A percentile compares a stretch with the other conserved stretches of the same genome.
These are phyloP conservation scores for Sminthurinus aureus DNA, from an alignment of 2,888 invertebrate genomes.

Conservation along the genomic window DNA sequence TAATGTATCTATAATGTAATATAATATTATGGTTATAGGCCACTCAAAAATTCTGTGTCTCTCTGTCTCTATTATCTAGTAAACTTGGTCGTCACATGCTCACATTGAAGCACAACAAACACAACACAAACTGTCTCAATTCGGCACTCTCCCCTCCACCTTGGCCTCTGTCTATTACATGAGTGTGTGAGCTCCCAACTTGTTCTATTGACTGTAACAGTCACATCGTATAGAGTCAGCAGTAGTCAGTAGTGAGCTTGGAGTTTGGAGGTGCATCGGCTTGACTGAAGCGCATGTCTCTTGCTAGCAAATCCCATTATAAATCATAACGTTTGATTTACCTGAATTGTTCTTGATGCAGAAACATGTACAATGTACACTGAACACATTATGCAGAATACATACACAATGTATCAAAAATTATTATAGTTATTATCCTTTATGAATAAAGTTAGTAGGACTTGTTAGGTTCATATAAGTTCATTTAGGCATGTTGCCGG, in stretches of 20 bases:
- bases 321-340: constrained; percentile 31
- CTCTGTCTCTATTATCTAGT: no score
- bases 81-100: background rate
- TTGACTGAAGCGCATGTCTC: constrained; percentile 24
- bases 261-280: background rate
- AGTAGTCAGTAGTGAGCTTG: no score
- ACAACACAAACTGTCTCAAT: constrained; percentile 27
- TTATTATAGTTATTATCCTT: background rate
- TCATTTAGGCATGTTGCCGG: constrained; percentile 1
- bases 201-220: constrained; percentile 6
- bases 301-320: constrained; percentile 4
- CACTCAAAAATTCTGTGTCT: background rate
- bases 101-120: constrained; percentile 31
- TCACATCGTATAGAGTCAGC: constrained; percentile 9
- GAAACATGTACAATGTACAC: no score
- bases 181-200: constrained; percentile 10
- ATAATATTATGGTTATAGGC: background rate
- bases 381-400: no score
- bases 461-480: background rate
- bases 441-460: no score
- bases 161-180: no score
- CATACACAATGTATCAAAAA: background rate
- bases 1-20: no score
- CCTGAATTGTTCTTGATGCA: constrained; percentile 3
- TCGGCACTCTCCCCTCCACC: no score